Evolutionary conservation across 2,113 vertebrate genomes (phyloP), one percentile per base, ranked within the genome.

Genomic region (Gracilinanus agilis): DNA sequence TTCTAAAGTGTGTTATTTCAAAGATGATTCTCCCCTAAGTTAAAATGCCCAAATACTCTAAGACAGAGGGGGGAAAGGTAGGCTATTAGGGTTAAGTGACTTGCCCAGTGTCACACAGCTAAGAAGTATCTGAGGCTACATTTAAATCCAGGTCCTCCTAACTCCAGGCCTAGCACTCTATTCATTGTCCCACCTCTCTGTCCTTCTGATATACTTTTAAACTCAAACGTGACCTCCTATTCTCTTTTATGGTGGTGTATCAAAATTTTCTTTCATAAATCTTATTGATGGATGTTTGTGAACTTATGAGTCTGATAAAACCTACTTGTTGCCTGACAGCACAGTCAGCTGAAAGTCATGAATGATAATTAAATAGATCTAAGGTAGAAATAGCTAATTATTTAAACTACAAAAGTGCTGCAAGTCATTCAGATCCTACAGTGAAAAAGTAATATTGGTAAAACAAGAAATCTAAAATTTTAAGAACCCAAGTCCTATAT

Each of bases 341-440:
- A 44, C 24, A 53, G 21, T 44, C 92, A 56, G 49, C 24, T 25
- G 67, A 94, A 54, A 25, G n/a, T 53, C 58, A 67, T 4, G 10
- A 96, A 91, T 29, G 27, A 58, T 54, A 94, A 83, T 61, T 90
- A 89, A 55, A 29, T 19, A 55, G 40, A 40, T 93, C 29, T 9
- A 12, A 3, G 13, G 9, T 34, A 90, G 55, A 93, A 94, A 90
- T 34, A 92, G 58, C 49, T 89, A 90, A 27, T 89, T 27, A 90
- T 91, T 96, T 95, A 90, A 95, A 96, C 94, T 67, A 93, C 0
- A 94, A 6, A 10, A 75, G 67, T 75, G 19, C 16, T 83, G 5
- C 19, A 16, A 40, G 7, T 40, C n/a, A 40, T 83, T 34, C 67
- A 83, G 10, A 67, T 11, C 94, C 55, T 56, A 0, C 44, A 83